phyloP scores from a whole-genome alignment of 2,113 vertebrate species.

The Laticauda colubrina region DNA sequence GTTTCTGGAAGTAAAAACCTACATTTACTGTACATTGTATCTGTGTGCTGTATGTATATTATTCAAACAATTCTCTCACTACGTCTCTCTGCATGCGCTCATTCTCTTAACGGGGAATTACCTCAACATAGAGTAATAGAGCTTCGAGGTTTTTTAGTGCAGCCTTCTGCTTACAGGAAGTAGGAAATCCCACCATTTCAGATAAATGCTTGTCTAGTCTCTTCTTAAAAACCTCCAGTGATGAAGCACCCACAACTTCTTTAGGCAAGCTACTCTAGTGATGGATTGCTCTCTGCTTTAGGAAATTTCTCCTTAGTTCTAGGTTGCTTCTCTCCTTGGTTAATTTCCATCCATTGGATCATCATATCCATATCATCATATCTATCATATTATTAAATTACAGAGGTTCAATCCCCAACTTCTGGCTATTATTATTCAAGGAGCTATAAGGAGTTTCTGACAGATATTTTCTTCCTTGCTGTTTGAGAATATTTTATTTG shows the following conservation, averaged over 20 bases:
- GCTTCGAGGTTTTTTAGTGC: neutral
- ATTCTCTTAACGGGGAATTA: too few relatives aligned
- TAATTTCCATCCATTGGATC: neutral
- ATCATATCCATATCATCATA: neutral
- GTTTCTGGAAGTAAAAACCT: too few relatives aligned
- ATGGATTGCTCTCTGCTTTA: fast-evolving
- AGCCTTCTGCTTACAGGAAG: neutral
- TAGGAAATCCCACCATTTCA: neutral
- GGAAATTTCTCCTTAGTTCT: neutral
- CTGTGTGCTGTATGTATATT: too few relatives aligned
- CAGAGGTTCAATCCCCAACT: neutral
- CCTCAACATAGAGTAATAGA: neutral
- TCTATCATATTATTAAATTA: neutral
- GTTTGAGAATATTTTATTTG: neutral
- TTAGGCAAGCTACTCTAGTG: neutral
- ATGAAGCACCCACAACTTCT: neutral
- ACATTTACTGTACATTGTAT: too few relatives aligned
- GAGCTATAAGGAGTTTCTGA: neutral
- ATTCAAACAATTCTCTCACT: too few relatives aligned
- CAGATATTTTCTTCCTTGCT: neutral
- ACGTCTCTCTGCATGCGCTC: too few relatives aligned
- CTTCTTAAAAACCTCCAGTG: neutral
- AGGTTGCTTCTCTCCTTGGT: neutral
- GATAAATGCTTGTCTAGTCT: neutral
- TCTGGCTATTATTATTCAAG: neutral